Percentiles rank a stretch among this genome's conserved stretches.
Evolutionary conservation across 2,797 vertebrate species (phyloP).

Genomic region (Gymnodraco acuticeps): DNA sequence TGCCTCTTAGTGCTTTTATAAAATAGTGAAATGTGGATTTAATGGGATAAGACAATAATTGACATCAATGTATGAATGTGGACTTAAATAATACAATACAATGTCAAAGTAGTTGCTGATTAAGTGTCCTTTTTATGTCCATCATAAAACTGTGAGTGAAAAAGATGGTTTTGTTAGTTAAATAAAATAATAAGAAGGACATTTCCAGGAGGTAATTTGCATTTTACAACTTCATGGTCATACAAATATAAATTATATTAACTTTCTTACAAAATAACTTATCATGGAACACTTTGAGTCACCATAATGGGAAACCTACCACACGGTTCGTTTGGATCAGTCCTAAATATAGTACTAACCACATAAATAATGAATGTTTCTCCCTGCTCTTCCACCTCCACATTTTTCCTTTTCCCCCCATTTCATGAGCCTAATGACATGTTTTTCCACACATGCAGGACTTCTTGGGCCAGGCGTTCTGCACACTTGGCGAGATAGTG

Average conservation of each 20-base stretch:
- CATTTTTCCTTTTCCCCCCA: background rate
- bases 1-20: no score
- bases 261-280: background rate
- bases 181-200: background rate
- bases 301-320: background rate
- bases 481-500: slow-evolving; percentile 95
- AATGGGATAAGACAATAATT: no score
- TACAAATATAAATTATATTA: background rate
- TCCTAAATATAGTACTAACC: background rate
- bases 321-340: background rate
- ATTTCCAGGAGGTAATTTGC: background rate
- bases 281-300: background rate
- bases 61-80: no score
- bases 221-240: background rate
- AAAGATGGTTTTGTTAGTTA: background rate
- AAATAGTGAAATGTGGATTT: no score
- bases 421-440: slow-evolving; percentile 6
- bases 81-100: background rate
- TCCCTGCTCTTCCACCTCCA: background rate
- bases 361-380: background rate
- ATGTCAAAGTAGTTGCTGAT: background rate
- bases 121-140: background rate
- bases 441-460: slow-evolving; percentile 83
- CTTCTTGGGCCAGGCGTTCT: slow-evolving; percentile 97
- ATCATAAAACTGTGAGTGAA: background rate